Percentiles rank a stretch among this genome's conserved stretches.
Evolutionary conservation across 2,888 invertebrate species (phyloP).

Genomic region (Ferdinandea cuprea): DNA sequence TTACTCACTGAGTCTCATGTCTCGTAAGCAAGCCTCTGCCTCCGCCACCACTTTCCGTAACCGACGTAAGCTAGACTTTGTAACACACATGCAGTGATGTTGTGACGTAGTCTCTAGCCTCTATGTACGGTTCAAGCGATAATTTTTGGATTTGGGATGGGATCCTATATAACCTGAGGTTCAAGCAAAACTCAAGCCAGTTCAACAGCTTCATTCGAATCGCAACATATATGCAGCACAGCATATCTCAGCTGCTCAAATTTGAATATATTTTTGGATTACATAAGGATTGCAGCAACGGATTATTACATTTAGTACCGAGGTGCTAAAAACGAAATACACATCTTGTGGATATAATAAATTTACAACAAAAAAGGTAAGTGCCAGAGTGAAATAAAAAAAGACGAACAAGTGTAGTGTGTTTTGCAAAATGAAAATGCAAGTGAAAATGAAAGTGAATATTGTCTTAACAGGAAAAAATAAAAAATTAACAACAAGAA

Average conservation of each 20-base stretch:
- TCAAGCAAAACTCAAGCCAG: conserved; percentile 68
- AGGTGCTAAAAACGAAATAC: conserved; percentile 45
- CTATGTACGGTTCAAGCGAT: conserved; percentile 25
- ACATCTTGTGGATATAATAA: conserved; percentile 60
- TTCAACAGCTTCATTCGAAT: conserved; percentile 71
- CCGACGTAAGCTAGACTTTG: conserved; percentile 45
- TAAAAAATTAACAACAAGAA: neutral
- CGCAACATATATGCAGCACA: conserved; percentile 53
- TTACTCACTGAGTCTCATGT: conserved; percentile 65
- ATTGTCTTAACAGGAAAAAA: conserved; percentile 5
- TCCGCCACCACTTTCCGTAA: conserved; percentile 46
- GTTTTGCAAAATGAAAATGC: conserved; percentile 57
- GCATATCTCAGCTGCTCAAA: conserved; percentile 26
- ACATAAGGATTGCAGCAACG: conserved; percentile 67
- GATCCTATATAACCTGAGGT: conserved; percentile 71
- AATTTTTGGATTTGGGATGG: conserved; percentile 59
- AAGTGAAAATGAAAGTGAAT: conserved; percentile 71
- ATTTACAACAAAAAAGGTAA: conserved; percentile 56
- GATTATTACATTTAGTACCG: conserved; percentile 54
- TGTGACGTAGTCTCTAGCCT: conserved; percentile 64
- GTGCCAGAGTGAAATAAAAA: neutral
- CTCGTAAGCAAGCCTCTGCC: conserved; percentile 32
- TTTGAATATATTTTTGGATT: conserved; percentile 47
- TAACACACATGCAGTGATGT: conserved; percentile 36
- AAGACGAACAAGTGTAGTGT: conserved; percentile 3